Evolutionary conservation across 2,797 vertebrate species (phyloP).

Genomic region (Falco novaeseelandiae): DNA sequence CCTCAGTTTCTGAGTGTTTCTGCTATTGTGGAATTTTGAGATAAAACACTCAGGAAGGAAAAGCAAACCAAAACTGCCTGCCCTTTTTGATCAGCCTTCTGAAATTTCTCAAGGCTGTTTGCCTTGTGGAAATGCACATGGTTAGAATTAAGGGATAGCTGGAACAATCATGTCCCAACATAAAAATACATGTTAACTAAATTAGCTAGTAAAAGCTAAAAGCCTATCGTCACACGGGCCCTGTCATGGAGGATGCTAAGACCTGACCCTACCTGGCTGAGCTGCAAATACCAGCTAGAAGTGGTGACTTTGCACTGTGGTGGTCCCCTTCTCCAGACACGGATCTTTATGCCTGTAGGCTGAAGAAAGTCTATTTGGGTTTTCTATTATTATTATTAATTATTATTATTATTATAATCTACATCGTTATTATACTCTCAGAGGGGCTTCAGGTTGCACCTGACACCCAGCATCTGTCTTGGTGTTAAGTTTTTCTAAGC

Average conservation of each 20-base stretch:
- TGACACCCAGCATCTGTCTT: neutral
- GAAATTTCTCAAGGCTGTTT: neutral
- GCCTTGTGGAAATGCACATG: neutral
- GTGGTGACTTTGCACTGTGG: neutral
- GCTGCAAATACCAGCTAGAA: neutral
- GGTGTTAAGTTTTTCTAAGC: neutral
- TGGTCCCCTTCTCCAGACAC: neutral
- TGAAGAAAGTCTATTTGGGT: neutral
- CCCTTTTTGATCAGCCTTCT: neutral
- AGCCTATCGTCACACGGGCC: accelerated
- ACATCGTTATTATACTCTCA: too few relatives aligned
- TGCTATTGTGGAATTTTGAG: neutral
- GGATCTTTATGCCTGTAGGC: neutral
- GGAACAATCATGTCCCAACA: neutral
- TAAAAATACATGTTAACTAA: neutral
- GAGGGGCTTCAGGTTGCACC: neutral
- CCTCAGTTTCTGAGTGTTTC: neutral
- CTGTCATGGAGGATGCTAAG: neutral
- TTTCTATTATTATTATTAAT: neutral
- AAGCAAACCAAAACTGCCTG: neutral
- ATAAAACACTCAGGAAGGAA: neutral
- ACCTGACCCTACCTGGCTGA: neutral
- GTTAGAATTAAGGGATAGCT: neutral
- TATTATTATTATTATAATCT: neutral
- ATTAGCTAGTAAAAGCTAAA: neutral